Evolutionary conservation across 2,888 invertebrate species (phyloP).

Genomic region (Dasypogon diadema): DNA sequence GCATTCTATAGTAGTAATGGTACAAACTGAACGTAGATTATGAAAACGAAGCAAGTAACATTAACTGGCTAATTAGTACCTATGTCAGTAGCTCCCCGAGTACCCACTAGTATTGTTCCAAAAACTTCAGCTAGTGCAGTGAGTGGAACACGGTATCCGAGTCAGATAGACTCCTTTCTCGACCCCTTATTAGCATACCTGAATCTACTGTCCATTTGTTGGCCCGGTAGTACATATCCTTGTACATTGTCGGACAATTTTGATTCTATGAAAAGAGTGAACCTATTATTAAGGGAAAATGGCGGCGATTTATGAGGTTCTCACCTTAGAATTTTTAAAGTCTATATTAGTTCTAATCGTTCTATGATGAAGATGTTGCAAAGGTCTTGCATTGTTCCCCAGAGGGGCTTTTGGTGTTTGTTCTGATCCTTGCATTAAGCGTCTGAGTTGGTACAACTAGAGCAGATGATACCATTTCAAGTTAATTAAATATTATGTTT

Average conservation of each 20-base stretch:
- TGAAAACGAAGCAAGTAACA: constrained; percentile 31
- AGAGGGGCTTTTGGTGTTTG: constrained; percentile 89
- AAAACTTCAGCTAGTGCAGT: constrained; percentile 54
- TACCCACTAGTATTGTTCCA: not conserved
- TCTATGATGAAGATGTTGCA: constrained; percentile 91
- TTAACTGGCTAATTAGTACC: constrained; percentile 13
- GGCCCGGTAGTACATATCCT: constrained; percentile 86
- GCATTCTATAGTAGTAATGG: not conserved
- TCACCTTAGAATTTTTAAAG: constrained; percentile 79
- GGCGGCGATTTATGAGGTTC: constrained; percentile 19
- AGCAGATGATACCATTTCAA: constrained; percentile 56
- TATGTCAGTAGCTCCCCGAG: constrained; percentile 17
- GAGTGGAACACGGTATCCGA: constrained; percentile 56
- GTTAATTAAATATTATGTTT: not conserved
- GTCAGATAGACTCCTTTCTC: constrained; percentile 59
- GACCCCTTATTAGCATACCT: constrained; percentile 67
- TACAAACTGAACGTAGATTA: not conserved
- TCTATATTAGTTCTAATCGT: constrained; percentile 97
- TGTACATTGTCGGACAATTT: constrained; percentile 90
- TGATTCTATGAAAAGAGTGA: constrained; percentile 69
- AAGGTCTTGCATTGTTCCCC: constrained; percentile 95
- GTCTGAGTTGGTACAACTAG: constrained; percentile 88
- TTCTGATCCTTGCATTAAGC: constrained; percentile 90
- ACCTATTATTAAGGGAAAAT: not conserved
- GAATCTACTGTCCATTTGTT: constrained; percentile 68